Evolutionary conservation across 2,888 invertebrate genomes (phyloP).

Genomic region (Noctua comes): DNA sequence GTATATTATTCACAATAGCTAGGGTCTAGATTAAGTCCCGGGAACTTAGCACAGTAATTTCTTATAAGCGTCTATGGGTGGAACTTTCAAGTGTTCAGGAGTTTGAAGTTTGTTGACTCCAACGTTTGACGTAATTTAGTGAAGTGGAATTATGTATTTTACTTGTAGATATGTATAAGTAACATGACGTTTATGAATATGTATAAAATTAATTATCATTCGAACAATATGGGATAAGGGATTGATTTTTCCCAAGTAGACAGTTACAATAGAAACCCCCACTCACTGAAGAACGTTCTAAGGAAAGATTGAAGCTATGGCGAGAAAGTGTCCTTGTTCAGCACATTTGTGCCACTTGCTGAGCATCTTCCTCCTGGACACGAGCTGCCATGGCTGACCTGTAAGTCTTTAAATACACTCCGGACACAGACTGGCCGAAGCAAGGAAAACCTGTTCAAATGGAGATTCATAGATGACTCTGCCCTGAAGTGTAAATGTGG

Average conservation of each 20-base stretch:
- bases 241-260: background rate
- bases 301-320: too few species aligned
- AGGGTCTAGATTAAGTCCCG: conserved; percentile 28
- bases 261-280: background rate
- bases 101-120: conserved; percentile 37
- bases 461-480: too few species aligned
- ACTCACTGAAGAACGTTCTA: too few species aligned
- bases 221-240: background rate
- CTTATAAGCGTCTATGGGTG: conserved; percentile 46
- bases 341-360: too few species aligned
- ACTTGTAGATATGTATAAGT: background rate
- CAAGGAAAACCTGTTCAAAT: too few species aligned
- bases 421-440: too few species aligned
- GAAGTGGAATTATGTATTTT: conserved; percentile 14
- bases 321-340: too few species aligned
- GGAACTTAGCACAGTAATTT: conserved; percentile 49
- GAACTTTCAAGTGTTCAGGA: conserved; percentile 45
- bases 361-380: too few species aligned
- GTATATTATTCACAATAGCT: conserved; percentile 41
- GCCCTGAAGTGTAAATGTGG: too few species aligned
- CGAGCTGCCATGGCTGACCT: too few species aligned
- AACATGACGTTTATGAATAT: too few species aligned
- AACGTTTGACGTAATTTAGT: conserved; percentile 39
- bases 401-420: too few species aligned
- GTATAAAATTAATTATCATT: background rate